phyloP scores from a whole-genome alignment of 2,113 vertebrate genomes.

The Spermophilus dauricus region DNA sequence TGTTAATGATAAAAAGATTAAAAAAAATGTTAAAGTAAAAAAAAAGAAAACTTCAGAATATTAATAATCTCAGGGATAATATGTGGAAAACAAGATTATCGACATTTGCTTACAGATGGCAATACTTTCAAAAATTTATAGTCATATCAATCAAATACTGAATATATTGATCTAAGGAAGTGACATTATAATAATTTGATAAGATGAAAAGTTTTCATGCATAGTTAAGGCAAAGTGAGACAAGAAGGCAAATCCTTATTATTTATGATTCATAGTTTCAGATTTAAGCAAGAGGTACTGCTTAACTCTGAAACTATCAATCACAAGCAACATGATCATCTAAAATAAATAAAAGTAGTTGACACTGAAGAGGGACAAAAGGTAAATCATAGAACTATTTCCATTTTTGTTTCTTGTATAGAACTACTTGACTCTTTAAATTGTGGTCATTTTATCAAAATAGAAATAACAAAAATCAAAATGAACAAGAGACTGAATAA shows the following conservation, averaged over 20 bases:
- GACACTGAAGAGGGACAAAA: neutral
- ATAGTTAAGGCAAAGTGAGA: neutral
- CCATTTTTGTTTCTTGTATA: neutral
- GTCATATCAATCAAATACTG: neutral
- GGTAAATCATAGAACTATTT: neutral
- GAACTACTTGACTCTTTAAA: slow-evolving; percentile 15
- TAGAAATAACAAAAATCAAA: neutral
- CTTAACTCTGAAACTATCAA: neutral
- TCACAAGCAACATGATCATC: neutral
- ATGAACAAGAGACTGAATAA: neutral
- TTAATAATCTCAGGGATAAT: neutral
- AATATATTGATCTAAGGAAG: neutral
- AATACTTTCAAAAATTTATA: neutral
- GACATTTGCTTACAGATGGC: neutral
- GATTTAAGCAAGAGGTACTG: neutral
- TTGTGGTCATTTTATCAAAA: neutral
- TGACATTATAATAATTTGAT: neutral
- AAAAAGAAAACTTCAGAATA: neutral
- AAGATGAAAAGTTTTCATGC: neutral
- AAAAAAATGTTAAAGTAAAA: neutral
- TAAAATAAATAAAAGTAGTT: slow-evolving; percentile 23
- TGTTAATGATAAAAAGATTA: neutral
- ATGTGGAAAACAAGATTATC: neutral
- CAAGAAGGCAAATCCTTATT: neutral
- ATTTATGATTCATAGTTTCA: neutral